Evolutionary conservation across 2,888 invertebrate genomes (phyloP).

Genomic region (Leucoptera coffeella): DNA sequence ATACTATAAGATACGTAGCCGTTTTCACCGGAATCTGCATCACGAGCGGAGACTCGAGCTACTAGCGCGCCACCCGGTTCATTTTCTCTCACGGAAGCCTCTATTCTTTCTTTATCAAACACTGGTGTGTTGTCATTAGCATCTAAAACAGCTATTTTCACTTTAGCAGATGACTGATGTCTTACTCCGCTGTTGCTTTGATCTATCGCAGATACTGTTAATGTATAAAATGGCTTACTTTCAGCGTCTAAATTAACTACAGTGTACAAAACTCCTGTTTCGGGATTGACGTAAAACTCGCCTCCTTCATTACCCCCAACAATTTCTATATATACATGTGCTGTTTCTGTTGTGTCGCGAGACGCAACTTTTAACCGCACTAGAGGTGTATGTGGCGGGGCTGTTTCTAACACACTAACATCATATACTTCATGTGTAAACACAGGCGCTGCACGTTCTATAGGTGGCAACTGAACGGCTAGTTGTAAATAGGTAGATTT

Average conservation of each 20-base stretch:
- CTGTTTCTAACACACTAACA: slow-evolving; percentile 80
- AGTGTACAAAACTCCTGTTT: slow-evolving; percentile 85
- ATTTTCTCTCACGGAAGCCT: slow-evolving; percentile 79
- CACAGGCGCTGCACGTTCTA: slow-evolving; percentile 81
- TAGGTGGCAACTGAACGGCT: slow-evolving; percentile 72
- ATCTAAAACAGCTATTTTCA: slow-evolving; percentile 82
- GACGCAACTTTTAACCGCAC: slow-evolving; percentile 83
- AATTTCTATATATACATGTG: slow-evolving; percentile 79
- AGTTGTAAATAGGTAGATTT: slow-evolving; percentile 74
- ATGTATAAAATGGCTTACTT: slow-evolving; percentile 71
- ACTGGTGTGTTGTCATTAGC: slow-evolving; percentile 92
- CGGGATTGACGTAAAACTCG: slow-evolving; percentile 80
- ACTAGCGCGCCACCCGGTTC: slow-evolving; percentile 81
- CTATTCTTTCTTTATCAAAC: slow-evolving; percentile 66
- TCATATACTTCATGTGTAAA: slow-evolving; percentile 84
- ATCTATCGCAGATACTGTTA: slow-evolving; percentile 87
- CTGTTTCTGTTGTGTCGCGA: slow-evolving; percentile 68
- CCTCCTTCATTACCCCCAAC: slow-evolving; percentile 88
- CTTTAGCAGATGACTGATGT: slow-evolving; percentile 84
- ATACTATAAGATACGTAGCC: slow-evolving; percentile 93
- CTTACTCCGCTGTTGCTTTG: slow-evolving; percentile 77
- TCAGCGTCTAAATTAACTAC: slow-evolving; percentile 80
- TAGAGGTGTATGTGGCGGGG: slow-evolving; percentile 83
- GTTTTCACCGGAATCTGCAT: slow-evolving; percentile 89
- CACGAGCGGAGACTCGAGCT: slow-evolving; percentile 77